Base-by-base conservation (phyloP, 2,797 vertebrate species). In the Melanotaenia pygmaea region DNA sequence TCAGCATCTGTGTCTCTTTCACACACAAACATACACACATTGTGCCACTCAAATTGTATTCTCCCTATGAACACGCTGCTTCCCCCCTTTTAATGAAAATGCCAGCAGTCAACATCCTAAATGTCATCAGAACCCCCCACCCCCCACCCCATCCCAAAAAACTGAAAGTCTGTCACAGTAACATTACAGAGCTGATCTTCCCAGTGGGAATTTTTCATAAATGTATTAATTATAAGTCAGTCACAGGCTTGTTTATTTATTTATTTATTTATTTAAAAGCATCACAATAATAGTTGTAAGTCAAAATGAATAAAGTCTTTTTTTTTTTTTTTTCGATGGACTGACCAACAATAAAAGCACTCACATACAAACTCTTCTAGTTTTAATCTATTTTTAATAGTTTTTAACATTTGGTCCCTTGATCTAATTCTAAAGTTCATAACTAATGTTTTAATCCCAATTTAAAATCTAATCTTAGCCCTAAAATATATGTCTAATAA, bases 1-100 rank as follows among this genome's bases (percentile, higher is more conserved):
- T 80, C 72, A 76, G 79, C 66, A 68, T 78, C 65, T 74, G 69
- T 85, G 70, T 81, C 68, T 71, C 64, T 72, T 53, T 65, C 50
- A 66, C 53, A 60, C 53, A 38, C 12, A 53, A 32, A 50, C 43
- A 53, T 28, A 43, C 64, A 53, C 59, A 61, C 72, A 59, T 60
- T 37, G 53, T 43, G 24, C 40, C 45, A 8, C 61, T 75, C 11
- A 54, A 59, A 61, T 56, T 40, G 71, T 76, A 77, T 79, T 75
- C 26, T 47, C 59, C 35, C 50, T 78, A 38, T 58, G 47, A 38
- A 37, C 68, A n/a, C 40, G 20, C 22, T 0, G 11, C 38, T 34
- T 43, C n/a, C 35, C 24, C 80, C 40, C 34, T 53, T 45, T 38
- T 45, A 70, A 70, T 72, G 32, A 71, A 75, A 75, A 66, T 69